Evolutionary conservation across 2,113 vertebrate genomes (phyloP), one percentile per base, ranked within the genome.

Genomic region (Pterophyllum scalare): DNA sequence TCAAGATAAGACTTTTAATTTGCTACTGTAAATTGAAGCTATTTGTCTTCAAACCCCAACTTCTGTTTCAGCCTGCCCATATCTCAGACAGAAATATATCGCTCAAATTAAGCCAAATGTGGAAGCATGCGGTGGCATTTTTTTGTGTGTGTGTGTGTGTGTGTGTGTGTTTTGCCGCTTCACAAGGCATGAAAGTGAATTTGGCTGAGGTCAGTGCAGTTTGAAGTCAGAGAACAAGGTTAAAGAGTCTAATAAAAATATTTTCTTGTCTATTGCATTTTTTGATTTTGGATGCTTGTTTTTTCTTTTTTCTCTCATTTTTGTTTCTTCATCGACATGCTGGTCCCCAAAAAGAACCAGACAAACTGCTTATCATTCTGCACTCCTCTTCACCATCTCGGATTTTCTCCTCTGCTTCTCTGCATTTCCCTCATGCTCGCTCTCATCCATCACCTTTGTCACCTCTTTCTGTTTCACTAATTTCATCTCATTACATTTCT

Each of bases 21-120:
- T 94, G 88, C 90, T 89, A 86, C 92, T 94, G 92, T 94, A 94
- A 94, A 94, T 94, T 94, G 89, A 91, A 93, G 92, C 93, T 93
- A 93, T 92, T 94, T 93, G 93, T 93, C 93, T 94, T 94, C 85
- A 93, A 93, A 93, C 93, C 85, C 91, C 84, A 81, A 88, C 88
- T 93, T 92, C 90, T 89, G 85, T 92, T 93, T 93, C 87, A 92
- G 89, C 85, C 90, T 87, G 31, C 52, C 87, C 89, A 76, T 89
- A 93, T 94, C 90, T 90, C 64, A 56, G 85, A 91, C 89, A 81
- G 82, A 92, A 94, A 92, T 92, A 78, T 92, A 95, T 94, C 62
- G 59, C 89, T 85, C 38, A 49, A 92, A 95, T 93, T 90, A 93
- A 82, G 78, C 59, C 56, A 65, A 89, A 87, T 77, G 86, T 74